Conservation (phyloP, 2,888 invertebrate genomes). For the Lymantria dispar region DNA sequence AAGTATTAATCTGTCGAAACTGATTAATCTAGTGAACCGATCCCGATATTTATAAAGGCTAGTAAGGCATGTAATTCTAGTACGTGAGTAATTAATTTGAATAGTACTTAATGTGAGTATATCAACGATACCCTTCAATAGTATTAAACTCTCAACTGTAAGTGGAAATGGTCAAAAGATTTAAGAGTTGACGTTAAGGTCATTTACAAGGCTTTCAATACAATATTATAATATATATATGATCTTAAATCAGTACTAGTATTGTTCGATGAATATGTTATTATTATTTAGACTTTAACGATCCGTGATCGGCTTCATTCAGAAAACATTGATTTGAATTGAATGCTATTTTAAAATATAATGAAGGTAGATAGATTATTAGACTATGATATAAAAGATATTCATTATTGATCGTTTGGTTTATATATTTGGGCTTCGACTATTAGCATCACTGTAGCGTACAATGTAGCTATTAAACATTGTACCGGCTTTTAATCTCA, state of each 20-base stretch:
- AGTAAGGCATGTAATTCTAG: too few species aligned
- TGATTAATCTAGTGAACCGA: too few species aligned
- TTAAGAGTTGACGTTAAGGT: slow-evolving; percentile 50
- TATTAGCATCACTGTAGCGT: not conserved
- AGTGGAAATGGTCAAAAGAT: slow-evolving; percentile 48
- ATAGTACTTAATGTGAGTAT: too few species aligned
- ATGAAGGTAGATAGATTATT: slow-evolving; percentile 1
- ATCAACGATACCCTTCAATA: too few species aligned
- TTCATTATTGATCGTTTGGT: not conserved
- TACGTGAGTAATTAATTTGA: too few species aligned
- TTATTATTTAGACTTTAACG: not conserved
- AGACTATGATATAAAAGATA: not conserved
- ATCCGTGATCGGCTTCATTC: not conserved
- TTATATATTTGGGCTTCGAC: not conserved
- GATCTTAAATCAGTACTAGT: slow-evolving; percentile 8
- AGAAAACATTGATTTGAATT: not conserved
- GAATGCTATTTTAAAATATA: not conserved
- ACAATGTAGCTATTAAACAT: too few species aligned
- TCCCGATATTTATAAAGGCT: too few species aligned
- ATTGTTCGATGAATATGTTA: not conserved
- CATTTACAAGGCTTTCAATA: slow-evolving; percentile 50
- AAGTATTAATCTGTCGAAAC: too few species aligned
- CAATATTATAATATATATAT: slow-evolving; percentile 17
- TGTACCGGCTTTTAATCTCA: too few species aligned
- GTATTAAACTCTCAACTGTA: too few species aligned